Conservation (phyloP, 2,113 vertebrate species). For the Eudyptes chrysolophus region DNA sequence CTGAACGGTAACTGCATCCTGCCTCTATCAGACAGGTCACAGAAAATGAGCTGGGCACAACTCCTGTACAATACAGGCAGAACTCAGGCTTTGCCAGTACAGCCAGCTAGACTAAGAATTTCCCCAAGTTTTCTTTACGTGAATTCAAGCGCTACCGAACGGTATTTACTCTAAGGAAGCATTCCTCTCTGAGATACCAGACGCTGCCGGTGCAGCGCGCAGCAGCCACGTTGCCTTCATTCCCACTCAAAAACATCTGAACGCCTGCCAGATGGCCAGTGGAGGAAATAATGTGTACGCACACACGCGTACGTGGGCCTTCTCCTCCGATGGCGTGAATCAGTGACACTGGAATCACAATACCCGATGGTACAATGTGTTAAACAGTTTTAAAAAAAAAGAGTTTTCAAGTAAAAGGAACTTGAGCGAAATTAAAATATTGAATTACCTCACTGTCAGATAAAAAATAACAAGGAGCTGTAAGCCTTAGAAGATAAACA, state of each 20-base stretch:
- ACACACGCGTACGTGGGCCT: not conserved
- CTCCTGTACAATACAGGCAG: not conserved
- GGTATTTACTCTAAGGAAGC: not conserved
- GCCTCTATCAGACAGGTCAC: not conserved
- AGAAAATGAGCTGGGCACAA: not conserved
- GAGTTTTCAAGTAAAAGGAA: not conserved
- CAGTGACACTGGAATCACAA: not conserved
- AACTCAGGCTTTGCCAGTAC: not conserved
- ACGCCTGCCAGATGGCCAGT: not conserved
- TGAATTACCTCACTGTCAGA: not conserved
- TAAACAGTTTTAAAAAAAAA: not conserved
- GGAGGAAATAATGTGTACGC: not conserved
- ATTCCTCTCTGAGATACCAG: not conserved
- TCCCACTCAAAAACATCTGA: not conserved
- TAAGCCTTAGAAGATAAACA: not conserved
- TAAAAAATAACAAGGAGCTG: not conserved
- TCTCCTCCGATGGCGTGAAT: not conserved
- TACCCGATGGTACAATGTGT: fast-evolving
- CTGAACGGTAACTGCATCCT: not conserved
- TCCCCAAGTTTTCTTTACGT: not conserved
- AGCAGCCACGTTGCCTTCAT: not conserved
- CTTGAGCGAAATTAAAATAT: not conserved
- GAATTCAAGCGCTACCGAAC: not conserved
- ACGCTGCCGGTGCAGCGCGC: fast-evolving
- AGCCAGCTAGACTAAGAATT: not conserved